These are phyloP conservation scores for Zosterops borbonicus DNA, from an alignment of 2,113 vertebrate genomes.

Conservation along the genomic window DNA sequence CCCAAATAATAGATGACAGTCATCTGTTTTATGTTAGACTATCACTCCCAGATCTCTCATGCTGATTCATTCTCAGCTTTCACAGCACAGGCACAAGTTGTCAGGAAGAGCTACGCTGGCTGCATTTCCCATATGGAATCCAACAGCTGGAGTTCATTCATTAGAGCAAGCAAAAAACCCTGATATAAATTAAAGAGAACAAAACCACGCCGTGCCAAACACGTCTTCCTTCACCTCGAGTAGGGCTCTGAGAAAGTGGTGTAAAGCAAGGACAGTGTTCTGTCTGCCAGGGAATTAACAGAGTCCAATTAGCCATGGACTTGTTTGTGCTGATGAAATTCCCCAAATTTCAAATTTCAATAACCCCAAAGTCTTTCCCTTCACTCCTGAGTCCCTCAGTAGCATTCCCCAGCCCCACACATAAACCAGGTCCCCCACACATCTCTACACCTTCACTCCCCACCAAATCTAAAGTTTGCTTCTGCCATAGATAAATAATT, in stretches of 20 bases:
- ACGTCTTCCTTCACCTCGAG: background rate
- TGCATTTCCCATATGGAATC: slow-evolving; percentile 69
- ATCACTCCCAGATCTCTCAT: slow-evolving; percentile 58
- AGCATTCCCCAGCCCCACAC: background rate
- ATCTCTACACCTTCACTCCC: background rate
- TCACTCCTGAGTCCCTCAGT: background rate
- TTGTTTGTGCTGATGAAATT: background rate
- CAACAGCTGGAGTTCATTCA: slow-evolving; percentile 63
- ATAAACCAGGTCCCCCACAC: background rate
- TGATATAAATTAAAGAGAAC: background rate
- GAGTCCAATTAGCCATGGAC: background rate
- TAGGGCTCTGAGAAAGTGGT: background rate
- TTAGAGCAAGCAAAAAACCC: slow-evolving; percentile 43
- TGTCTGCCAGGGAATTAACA: background rate
- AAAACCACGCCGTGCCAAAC: background rate
- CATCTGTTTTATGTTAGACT: slow-evolving; percentile 67
- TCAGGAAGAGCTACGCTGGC: slow-evolving; percentile 15
- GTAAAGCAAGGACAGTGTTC: background rate
- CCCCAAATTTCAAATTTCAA: background rate
- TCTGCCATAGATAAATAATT: background rate
- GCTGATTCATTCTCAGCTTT: slow-evolving; percentile 67
- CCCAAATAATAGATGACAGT: slow-evolving; percentile 65
- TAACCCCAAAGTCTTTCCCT: background rate
- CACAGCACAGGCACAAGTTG: slow-evolving; percentile 37
- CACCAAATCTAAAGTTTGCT: background rate